A percentile compares a stretch with the other conserved stretches of the same genome.
Evolutionary conservation across 2,888 invertebrate species (phyloP).

Genomic region (Drosophila basisetae): DNA sequence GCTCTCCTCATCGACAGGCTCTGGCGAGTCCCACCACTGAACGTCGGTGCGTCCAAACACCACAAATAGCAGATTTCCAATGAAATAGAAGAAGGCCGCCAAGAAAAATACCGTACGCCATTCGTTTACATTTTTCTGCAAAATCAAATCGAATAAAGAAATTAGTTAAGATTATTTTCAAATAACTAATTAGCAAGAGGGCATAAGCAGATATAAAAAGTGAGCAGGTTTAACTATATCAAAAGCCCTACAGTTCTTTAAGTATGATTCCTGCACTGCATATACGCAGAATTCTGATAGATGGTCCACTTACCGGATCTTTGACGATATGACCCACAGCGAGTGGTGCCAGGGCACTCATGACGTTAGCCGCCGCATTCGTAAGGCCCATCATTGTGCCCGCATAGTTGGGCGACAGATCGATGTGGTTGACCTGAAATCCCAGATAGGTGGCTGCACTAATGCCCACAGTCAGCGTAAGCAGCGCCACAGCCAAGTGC

Average conservation of each 20-base stretch:
- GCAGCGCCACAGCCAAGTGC: constrained; percentile 87
- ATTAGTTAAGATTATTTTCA: neutral
- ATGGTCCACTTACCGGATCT: constrained; percentile 87
- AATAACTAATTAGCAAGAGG: neutral
- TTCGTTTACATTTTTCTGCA: constrained; percentile 82
- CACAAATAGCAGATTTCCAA: constrained; percentile 87
- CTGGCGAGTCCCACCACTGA: constrained; percentile 88
- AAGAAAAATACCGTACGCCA: constrained; percentile 88
- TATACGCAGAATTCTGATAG: neutral
- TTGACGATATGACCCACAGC: constrained; percentile 89
- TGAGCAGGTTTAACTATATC: neutral
- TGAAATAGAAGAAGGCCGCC: constrained; percentile 86
- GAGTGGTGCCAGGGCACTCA: constrained; percentile 92
- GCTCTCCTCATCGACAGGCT: constrained; percentile 57
- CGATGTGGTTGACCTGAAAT: constrained; percentile 93
- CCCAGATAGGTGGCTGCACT: constrained; percentile 92
- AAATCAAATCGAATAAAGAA: neutral
- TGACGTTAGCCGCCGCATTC: constrained; percentile 91
- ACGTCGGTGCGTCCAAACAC: constrained; percentile 87
- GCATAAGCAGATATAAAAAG: neutral
- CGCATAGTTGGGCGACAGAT: constrained; percentile 93
- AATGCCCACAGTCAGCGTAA: constrained; percentile 90
- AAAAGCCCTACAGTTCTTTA: neutral
- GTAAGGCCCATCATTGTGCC: constrained; percentile 94
- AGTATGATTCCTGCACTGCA: neutral